phyloP scores from a whole-genome alignment of 2,113 vertebrate genomes.

The Oriolus oriolus region DNA sequence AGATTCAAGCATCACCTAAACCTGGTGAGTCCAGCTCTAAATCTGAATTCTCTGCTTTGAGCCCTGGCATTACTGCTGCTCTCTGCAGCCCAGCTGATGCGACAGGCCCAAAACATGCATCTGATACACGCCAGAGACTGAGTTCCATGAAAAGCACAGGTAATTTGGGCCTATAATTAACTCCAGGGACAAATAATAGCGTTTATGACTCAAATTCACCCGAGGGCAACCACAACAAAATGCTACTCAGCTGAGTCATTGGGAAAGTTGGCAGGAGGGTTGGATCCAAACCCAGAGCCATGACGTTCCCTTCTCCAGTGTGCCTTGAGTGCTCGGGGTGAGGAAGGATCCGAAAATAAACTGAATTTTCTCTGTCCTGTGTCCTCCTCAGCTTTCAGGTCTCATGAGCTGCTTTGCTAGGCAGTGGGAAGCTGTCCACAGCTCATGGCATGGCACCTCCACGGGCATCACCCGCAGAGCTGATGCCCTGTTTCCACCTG shows the following conservation, averaged over 20 bases:
- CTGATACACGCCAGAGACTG: neutral
- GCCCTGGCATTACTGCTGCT: neutral
- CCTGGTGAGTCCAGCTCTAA: neutral
- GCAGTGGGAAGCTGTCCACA: neutral
- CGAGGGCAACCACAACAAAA: conserved; percentile 33
- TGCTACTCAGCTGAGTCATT: conserved; percentile 50
- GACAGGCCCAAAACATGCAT: conserved; percentile 23
- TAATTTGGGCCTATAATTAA: conserved; percentile 53
- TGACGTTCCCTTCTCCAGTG: neutral
- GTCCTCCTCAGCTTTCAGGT: neutral
- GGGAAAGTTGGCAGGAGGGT: conserved; percentile 17
- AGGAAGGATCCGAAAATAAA: neutral
- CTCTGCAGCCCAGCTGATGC: neutral
- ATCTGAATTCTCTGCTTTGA: neutral
- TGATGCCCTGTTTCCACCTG: fast-evolving
- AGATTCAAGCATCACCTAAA: neutral
- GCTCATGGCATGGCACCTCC: fast-evolving
- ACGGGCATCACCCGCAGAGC: neutral
- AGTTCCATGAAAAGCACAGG: conserved; percentile 13
- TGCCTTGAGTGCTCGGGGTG: neutral
- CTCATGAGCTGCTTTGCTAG: neutral
- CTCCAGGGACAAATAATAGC: conserved; percentile 44
- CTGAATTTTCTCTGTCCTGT: neutral
- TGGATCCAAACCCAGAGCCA: neutral
- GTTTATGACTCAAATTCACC: conserved; percentile 26